Conservation (phyloP, 2,797 vertebrate genomes). For the Myotis vivesi region DNA sequence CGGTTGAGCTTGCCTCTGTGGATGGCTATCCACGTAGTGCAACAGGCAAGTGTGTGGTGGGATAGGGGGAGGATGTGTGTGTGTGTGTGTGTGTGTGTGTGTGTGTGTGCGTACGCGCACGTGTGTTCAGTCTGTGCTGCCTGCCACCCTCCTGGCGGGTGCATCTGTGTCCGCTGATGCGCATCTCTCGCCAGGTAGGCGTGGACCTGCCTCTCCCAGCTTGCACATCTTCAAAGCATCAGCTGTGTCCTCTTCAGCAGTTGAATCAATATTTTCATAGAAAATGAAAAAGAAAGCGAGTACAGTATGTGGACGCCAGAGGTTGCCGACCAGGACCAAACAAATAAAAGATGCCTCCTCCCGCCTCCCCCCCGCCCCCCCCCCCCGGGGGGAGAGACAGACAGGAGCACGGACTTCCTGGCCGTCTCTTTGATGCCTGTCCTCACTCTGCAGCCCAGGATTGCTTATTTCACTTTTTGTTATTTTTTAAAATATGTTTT, state of each 20-base stretch:
- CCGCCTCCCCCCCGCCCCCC: not conserved
- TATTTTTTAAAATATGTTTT: not conserved
- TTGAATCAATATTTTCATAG: conserved; percentile 57
- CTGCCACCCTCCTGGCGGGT: not conserved
- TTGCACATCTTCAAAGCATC: conserved; percentile 23
- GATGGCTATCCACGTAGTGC: too few relatives aligned
- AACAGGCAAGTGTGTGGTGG: too few relatives aligned
- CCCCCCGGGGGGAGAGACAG: not conserved
- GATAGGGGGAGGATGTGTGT: too few relatives aligned
- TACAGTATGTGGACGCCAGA: conserved; percentile 47
- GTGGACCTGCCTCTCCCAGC: not conserved
- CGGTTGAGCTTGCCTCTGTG: too few relatives aligned
- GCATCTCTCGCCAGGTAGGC: not conserved
- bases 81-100: not conserved
- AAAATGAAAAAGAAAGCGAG: conserved; percentile 54
- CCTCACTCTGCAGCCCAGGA: not conserved
- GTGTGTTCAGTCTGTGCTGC: not conserved
- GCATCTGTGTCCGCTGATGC: not conserved
- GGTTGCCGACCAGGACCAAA: not conserved
- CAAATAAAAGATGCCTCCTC: not conserved
- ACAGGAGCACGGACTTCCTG: not conserved
- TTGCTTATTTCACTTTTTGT: not conserved
- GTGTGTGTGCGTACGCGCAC: rapidly evolving
- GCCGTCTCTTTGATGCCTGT: conserved; percentile 25
- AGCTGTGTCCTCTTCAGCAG: not conserved